These are phyloP conservation scores for Porites cylindrica DNA, from an alignment of 92 coral and sea anemone species.

Conservation along the genomic window DNA sequence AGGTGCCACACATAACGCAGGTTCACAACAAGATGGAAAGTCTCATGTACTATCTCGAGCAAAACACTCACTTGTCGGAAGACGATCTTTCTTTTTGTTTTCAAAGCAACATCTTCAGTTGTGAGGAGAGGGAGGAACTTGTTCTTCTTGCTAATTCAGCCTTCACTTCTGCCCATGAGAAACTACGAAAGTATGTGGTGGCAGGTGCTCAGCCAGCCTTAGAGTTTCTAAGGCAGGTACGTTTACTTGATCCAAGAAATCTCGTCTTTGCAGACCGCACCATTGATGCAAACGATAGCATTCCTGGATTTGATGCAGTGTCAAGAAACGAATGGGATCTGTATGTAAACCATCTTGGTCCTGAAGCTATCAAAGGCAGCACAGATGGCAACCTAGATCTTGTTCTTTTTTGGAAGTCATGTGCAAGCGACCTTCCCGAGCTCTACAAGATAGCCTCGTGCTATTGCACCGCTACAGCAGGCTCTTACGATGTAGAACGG, in stretches of 20 bases:
- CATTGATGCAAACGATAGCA: neutral
- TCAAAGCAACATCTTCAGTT: constrained; percentile 25
- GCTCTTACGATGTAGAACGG: neutral
- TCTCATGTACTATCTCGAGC: constrained; percentile 42
- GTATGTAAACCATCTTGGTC: neutral
- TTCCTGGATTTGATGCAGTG: neutral
- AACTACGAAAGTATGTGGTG: neutral
- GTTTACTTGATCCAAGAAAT: constrained; percentile 58
- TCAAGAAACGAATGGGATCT: neutral
- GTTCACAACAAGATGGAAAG: constrained; percentile 53
- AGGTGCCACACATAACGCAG: constrained; percentile 54
- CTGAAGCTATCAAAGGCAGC: neutral
- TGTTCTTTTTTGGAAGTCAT: neutral
- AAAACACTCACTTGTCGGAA: constrained; percentile 33
- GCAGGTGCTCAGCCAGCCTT: constrained; percentile 20
- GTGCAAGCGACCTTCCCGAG: neutral
- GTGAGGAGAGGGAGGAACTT: constrained; percentile 45
- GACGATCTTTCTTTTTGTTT: constrained; percentile 51
- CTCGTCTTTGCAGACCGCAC: neutral
- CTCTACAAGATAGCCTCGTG: neutral
- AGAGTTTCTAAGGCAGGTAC: constrained; percentile 47
- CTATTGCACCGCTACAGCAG: neutral
- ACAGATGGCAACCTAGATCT: neutral
- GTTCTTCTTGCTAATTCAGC: constrained; percentile 18
- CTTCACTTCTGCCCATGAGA: neutral